A percentile compares a stretch with the other conserved stretches of the same genome.
Evolutionary conservation across 2,888 invertebrate genomes (phyloP).

Genomic region (Drosophila robusta): DNA sequence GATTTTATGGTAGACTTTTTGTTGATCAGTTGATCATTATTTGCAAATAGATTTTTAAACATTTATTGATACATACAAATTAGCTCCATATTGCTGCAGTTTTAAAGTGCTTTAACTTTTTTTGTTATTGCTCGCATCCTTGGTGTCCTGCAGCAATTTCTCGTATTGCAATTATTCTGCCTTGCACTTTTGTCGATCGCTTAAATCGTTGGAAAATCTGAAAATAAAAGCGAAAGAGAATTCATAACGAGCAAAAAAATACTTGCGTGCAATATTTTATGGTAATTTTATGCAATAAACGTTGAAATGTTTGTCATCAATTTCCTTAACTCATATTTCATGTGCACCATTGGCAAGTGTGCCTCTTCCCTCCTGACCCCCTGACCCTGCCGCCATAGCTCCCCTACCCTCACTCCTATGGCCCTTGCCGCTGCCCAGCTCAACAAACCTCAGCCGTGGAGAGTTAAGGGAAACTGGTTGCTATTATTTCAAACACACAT

Average conservation of each 20-base stretch:
- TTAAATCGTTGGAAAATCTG: slow-evolving; percentile 28
- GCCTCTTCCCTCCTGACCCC: background rate
- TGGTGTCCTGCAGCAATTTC: slow-evolving; percentile 5
- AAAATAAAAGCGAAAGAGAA: slow-evolving; percentile 6
- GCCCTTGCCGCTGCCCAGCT: background rate
- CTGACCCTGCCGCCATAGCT: no score
- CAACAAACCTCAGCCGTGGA: slow-evolving; percentile 11
- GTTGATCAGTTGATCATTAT: no score
- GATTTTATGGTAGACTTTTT: no score
- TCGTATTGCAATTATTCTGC: slow-evolving; percentile 48
- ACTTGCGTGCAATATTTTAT: slow-evolving; percentile 74
- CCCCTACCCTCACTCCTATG: no score
- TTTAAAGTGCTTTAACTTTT: slow-evolving; percentile 12
- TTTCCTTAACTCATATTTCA: slow-evolving; percentile 79
- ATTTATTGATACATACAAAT: no score
- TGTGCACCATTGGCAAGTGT: slow-evolving; percentile 63
- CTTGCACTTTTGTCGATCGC: slow-evolving; percentile 44
- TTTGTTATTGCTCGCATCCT: background rate
- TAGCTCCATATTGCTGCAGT: slow-evolving; percentile 6
- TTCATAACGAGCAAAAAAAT: slow-evolving; percentile 30
- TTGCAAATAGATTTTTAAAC: no score
- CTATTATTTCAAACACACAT: slow-evolving; percentile 57
- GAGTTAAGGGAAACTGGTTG: slow-evolving; percentile 16
- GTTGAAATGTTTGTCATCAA: slow-evolving; percentile 79
- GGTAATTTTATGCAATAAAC: slow-evolving; percentile 80